Evolutionary conservation across 2,888 invertebrate genomes (phyloP), one percentile per base, ranked within the genome.

Genomic region (Ormyrus labotus): DNA sequence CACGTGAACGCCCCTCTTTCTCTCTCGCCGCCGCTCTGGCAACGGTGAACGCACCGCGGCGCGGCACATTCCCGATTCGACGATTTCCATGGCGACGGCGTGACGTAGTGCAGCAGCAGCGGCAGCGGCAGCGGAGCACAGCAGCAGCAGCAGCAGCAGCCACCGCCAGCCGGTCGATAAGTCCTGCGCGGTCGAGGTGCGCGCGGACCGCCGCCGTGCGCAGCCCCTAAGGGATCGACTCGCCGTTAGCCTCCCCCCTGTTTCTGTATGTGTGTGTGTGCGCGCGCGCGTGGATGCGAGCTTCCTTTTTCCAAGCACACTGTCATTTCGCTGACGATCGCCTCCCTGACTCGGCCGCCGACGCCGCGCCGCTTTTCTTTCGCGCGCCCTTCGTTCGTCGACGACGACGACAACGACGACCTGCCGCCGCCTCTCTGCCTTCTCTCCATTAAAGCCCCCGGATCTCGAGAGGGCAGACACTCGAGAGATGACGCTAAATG

Each of bases 51-150:
- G 34, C 34, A 34, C 48, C 34, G 60, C 48, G 34, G 53, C 10
- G n/a, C 63, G 63, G 65, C 63, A 55, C 73, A 81, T 81, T 81
- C 77, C 78, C 78, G 74, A 79, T 73, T 81, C 80, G 74, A 74
- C 82, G 82, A 82, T 82, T 82, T 82, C 82, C 82, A 82, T 82
- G 81, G 73, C 78, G 82, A 82, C 82, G 81, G 74, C 69, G 77
- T 67, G 69, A 72, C 76, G 70, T 68, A 58, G 73, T 60, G 72
- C n/a, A 51, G 65, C 57, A 57, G 50, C 47, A 34, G 34, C 34
- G 34, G 34, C 34, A 34, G 3, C 34, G 34, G 34, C 34, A 2
- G 34, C 34, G 34, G 34, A 34, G 34, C 34, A 34, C 34, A 34
- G 34, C 34, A 34, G 34, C 34, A 34, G 34, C 2, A 2, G 34